Conservation (phyloP, 2,888 invertebrate genomes). For the Rhagonycha lutea region DNA sequence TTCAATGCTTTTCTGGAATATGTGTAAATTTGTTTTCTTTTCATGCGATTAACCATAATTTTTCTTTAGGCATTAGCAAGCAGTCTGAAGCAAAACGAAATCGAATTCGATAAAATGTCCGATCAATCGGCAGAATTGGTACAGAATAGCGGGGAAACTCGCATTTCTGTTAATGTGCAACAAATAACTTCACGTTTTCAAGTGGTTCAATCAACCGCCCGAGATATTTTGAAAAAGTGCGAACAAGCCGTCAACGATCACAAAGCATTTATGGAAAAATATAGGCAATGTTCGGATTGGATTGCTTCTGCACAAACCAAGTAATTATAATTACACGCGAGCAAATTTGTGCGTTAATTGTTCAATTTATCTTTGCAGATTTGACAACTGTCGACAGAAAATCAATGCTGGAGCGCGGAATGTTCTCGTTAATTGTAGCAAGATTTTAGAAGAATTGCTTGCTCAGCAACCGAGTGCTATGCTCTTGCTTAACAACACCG, state of each 20-base stretch:
- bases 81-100: constrained; percentile 81
- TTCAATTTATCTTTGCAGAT: constrained; percentile 54
- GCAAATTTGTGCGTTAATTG: neutral
- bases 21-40: neutral
- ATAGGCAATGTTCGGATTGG: constrained; percentile 83
- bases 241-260: constrained; percentile 87
- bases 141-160: constrained; percentile 82
- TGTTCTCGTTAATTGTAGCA: constrained; percentile 70
- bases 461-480: constrained; percentile 77
- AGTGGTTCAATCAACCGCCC: constrained; percentile 84
- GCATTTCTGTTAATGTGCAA: constrained; percentile 86
- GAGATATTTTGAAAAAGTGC: constrained; percentile 89
- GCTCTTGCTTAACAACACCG: constrained; percentile 77
- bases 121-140: constrained; percentile 85
- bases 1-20: neutral
- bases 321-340: constrained; percentile 50
- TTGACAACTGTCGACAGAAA: constrained; percentile 68
- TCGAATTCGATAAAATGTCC: constrained; percentile 83
- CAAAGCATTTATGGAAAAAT: constrained; percentile 77
- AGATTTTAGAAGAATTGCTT: constrained; percentile 72
- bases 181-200: constrained; percentile 90
- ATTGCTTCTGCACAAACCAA: constrained; percentile 74
- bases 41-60: neutral
- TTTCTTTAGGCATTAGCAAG: constrained; percentile 70
- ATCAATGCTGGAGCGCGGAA: constrained; percentile 67